Evolutionary conservation across 2,888 invertebrate species (phyloP).

Genomic region (Ophioninae sp.): DNA sequence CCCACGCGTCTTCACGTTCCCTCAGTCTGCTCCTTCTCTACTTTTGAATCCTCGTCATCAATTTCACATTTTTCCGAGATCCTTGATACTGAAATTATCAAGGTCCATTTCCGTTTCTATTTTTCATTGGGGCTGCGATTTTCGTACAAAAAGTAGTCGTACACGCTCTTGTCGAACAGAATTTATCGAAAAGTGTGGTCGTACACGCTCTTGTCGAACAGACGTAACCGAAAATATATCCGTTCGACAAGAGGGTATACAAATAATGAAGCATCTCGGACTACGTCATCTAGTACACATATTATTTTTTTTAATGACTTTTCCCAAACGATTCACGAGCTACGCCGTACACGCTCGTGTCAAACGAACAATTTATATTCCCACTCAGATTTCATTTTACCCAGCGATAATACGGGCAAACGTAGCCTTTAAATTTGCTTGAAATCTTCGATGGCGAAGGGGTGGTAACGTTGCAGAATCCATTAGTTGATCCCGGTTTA

Average conservation of each 20-base stretch:
- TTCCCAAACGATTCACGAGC: neutral
- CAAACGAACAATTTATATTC: neutral
- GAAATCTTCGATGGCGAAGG: neutral
- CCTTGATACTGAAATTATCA: too few species aligned
- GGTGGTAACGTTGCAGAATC: slow-evolving; percentile 68
- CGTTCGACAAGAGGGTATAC: too few species aligned
- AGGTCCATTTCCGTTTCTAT: too few species aligned
- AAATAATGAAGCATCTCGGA: too few species aligned
- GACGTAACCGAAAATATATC: too few species aligned
- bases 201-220: too few species aligned
- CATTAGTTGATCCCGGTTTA: slow-evolving; percentile 71
- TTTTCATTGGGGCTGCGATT: too few species aligned
- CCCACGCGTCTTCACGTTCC: slow-evolving; percentile 43
- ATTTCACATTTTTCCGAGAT: slow-evolving; percentile 22
- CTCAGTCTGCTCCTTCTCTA: neutral
- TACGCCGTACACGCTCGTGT: neutral
- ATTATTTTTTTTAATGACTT: neutral
- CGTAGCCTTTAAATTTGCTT: neutral
- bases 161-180: too few species aligned
- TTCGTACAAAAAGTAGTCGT: too few species aligned
- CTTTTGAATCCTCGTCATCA: slow-evolving; percentile 37
- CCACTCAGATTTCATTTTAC: neutral
- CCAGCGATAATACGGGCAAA: neutral
- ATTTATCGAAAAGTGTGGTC: too few species aligned
- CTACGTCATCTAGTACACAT: too few species aligned